Evolutionary conservation across 2,113 vertebrate genomes (phyloP).

Genomic region (Hyperoodon ampullatus): DNA sequence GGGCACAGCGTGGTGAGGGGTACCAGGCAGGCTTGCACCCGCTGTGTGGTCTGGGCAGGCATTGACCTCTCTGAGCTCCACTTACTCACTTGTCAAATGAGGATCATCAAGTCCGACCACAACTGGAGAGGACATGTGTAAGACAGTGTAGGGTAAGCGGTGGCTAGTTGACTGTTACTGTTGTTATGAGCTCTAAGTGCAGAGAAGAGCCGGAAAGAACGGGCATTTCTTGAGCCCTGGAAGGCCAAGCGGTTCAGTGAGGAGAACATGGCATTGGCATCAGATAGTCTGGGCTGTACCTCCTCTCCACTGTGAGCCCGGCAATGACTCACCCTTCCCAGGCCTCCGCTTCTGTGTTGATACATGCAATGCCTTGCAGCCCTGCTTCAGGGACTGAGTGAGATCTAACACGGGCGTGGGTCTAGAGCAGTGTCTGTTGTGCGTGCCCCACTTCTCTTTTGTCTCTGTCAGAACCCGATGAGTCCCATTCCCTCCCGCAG

Average conservation of each 20-base stretch:
- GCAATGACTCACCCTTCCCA: background rate
- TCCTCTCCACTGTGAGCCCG: rapidly evolving
- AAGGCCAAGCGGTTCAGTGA: background rate
- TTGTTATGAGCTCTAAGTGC: background rate
- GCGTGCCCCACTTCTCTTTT: background rate
- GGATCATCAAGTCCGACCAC: background rate
- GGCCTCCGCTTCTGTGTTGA: rapidly evolving
- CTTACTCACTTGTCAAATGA: background rate
- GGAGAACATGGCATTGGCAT: background rate
- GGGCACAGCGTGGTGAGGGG: rapidly evolving
- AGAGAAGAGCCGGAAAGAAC: background rate
- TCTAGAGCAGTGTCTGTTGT: rapidly evolving
- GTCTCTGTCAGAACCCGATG: background rate
- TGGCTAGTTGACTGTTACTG: background rate
- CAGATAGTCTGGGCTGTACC: background rate
- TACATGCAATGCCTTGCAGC: rapidly evolving
- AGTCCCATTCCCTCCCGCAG: background rate
- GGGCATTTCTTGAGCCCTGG: background rate
- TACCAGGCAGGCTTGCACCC: background rate
- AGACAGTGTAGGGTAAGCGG: rapidly evolving
- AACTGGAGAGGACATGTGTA: background rate
- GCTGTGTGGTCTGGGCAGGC: background rate
- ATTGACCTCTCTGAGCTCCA: background rate
- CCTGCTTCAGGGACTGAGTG: background rate
- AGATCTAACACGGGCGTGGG: background rate